These are phyloP conservation scores for Agonopterix subpropinquella DNA, from an alignment of 2,888 invertebrate genomes.

Conservation along the genomic window DNA sequence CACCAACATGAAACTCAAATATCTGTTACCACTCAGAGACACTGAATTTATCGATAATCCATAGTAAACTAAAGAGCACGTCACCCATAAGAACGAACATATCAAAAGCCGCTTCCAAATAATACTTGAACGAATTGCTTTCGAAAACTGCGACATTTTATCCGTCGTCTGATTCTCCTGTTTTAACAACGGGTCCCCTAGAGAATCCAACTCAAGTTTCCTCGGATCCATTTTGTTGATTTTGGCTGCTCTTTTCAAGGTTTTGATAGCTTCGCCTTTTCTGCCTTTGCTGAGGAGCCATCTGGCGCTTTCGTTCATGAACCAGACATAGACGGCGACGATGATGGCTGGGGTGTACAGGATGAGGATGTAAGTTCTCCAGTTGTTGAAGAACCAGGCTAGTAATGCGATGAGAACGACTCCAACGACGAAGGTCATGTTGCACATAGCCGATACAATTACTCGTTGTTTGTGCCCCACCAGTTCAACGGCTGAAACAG, in stretches of 20 bases:
- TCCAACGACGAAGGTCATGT: slow-evolving; percentile 85
- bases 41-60: slow-evolving; percentile 87
- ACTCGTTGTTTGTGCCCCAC: slow-evolving; percentile 85
- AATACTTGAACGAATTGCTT: slow-evolving; percentile 72
- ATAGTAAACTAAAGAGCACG: slow-evolving; percentile 87
- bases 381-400: slow-evolving; percentile 83
- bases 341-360: slow-evolving; percentile 82
- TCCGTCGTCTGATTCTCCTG: slow-evolving; percentile 42
- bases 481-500: slow-evolving; percentile 82
- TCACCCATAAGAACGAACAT: slow-evolving; percentile 86
- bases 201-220: slow-evolving; percentile 57
- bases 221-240: slow-evolving; percentile 75
- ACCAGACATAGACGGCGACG: slow-evolving; percentile 81
- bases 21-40: slow-evolving; percentile 82
- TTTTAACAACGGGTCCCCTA: slow-evolving; percentile 59
- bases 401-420: slow-evolving; percentile 82
- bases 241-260: slow-evolving; percentile 78
- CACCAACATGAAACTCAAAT: slow-evolving; percentile 83
- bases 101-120: slow-evolving; percentile 77
- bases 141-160: slow-evolving; percentile 52
- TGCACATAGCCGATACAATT: slow-evolving; percentile 82
- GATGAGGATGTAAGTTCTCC: slow-evolving; percentile 81
- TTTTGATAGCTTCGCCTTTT: slow-evolving; percentile 78
- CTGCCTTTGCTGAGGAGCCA: slow-evolving; percentile 86
- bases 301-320: slow-evolving; percentile 84